These are phyloP conservation scores for Phrixothrix hirtus DNA, from an alignment of 2,888 invertebrate genomes.

Conservation along the genomic window DNA sequence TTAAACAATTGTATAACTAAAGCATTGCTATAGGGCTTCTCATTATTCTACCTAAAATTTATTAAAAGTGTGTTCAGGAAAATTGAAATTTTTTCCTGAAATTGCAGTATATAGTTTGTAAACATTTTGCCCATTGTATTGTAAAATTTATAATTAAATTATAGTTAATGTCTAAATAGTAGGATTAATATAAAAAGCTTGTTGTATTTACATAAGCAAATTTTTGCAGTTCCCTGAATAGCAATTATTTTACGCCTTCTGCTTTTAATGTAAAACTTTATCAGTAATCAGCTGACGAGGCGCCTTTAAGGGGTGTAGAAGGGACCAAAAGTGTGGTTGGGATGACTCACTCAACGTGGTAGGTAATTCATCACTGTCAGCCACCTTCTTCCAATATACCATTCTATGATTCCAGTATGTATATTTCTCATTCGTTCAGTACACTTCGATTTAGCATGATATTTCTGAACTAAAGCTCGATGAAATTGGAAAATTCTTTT, in stretches of 20 bases:
- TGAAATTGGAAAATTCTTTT: slow-evolving; percentile 17
- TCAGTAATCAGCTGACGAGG: slow-evolving; percentile 46
- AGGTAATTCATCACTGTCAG: slow-evolving; percentile 56
- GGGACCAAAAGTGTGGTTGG: slow-evolving; percentile 34
- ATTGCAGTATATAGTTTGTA: too few species aligned
- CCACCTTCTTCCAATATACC: slow-evolving; percentile 56
- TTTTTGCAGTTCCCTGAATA: slow-evolving; percentile 15
- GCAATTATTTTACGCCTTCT: slow-evolving; percentile 23
- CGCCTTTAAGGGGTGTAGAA: slow-evolving; percentile 36
- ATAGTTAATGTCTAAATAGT: too few species aligned
- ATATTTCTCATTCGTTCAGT: slow-evolving; percentile 48
- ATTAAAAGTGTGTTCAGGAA: too few species aligned
- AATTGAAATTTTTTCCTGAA: too few species aligned
- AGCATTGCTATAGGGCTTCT: too few species aligned
- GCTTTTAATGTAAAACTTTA: slow-evolving; percentile 36
- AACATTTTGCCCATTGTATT: too few species aligned
- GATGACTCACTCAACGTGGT: slow-evolving; percentile 54
- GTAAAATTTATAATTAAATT: too few species aligned
- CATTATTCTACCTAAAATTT: too few species aligned
- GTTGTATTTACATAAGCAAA: not conserved
- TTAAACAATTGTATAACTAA: too few species aligned
- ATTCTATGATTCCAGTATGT: slow-evolving; percentile 56
- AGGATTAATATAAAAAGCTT: too few species aligned
- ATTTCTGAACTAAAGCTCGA: slow-evolving; percentile 7
- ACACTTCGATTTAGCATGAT: slow-evolving; percentile 29